phyloP scores from a whole-genome alignment of 2,888 invertebrate genomes.

The Imbricaverruca yamaguchii region DNA sequence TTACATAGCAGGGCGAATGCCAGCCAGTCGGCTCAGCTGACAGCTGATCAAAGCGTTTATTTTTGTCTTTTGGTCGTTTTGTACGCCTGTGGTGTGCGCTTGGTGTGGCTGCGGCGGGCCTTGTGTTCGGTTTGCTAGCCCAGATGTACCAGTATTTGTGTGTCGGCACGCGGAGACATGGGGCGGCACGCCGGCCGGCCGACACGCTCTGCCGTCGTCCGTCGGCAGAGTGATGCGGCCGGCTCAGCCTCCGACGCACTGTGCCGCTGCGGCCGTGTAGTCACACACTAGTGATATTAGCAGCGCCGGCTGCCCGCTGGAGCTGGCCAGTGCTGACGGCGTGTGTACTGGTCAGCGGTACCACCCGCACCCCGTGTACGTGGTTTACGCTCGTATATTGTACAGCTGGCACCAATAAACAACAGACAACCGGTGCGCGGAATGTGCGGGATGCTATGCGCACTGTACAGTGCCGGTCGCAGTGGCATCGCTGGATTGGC shows the following conservation, averaged over 20 bases:
- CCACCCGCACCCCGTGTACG: neutral
- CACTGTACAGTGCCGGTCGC: no score
- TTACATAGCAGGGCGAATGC: neutral
- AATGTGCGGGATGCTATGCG: no score
- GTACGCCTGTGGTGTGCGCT: neutral
- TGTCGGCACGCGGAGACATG: neutral
- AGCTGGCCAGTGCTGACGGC: neutral
- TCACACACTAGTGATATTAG: conserved; percentile 7
- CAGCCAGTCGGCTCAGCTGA: neutral
- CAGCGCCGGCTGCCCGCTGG: neutral
- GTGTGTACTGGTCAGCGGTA: neutral
- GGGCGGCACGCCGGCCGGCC: neutral
- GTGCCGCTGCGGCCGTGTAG: neutral
- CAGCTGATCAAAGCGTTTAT: neutral
- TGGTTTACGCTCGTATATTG: neutral
- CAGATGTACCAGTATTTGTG: neutral
- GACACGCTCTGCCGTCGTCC: neutral
- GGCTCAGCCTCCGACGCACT: neutral
- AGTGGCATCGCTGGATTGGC: no score
- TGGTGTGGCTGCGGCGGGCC: neutral
- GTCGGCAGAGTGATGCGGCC: neutral
- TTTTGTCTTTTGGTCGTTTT: neutral
- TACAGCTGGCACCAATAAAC: neutral
- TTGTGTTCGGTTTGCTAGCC: neutral
- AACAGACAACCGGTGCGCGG: neutral